Conservation (phyloP, 2,113 vertebrate species). For the Alces alces region DNA sequence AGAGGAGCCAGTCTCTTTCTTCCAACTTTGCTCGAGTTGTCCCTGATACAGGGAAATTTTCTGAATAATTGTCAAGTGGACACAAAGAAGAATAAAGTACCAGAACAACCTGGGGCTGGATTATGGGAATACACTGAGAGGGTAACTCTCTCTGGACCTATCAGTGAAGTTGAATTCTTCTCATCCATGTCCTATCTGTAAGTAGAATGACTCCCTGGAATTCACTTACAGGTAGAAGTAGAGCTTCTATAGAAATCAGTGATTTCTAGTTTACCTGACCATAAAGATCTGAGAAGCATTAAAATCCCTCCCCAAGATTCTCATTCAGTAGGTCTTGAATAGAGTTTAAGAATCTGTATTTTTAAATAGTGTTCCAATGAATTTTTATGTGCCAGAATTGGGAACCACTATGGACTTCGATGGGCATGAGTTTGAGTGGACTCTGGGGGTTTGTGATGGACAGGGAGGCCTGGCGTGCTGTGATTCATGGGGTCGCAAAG, state of each 20-base stretch:
- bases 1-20: background rate
- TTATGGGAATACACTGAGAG: background rate
- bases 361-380: background rate
- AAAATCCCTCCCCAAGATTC: background rate
- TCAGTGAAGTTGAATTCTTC: background rate
- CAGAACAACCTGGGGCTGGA: background rate
- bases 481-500: fast-evolving
- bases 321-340: background rate
- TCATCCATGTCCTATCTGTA: background rate
- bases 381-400: background rate
- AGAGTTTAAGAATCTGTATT: background rate
- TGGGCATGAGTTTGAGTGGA: background rate
- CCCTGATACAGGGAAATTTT: background rate
- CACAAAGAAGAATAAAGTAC: background rate
- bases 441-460: background rate
- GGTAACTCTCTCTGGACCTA: background rate
- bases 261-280: background rate
- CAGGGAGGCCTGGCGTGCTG: background rate
- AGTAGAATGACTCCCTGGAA: background rate
- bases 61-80: background rate
- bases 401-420: background rate
- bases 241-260: background rate
- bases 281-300: background rate
- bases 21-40: background rate
- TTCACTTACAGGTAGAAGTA: background rate